Evolutionary conservation across 2,797 vertebrate genomes (phyloP), one percentile per base, ranked within the genome.

Genomic region (Phrynocephalus vlangalii): DNA sequence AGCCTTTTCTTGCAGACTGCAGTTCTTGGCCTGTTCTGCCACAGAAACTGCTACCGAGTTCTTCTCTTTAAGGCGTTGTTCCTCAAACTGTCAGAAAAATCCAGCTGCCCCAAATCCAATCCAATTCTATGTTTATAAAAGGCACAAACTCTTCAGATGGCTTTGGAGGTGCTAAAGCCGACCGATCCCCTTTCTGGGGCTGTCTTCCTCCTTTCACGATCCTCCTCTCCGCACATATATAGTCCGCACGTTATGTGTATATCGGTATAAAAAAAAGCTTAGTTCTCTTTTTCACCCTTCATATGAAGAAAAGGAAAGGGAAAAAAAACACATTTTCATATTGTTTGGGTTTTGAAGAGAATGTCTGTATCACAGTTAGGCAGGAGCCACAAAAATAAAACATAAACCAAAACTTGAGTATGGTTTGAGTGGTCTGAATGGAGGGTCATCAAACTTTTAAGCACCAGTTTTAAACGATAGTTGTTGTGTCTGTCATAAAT

Each of bases 41-140:
- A 89, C 93, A 94, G 93, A 94, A 92, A 94, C 91, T 94, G 95
- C 94, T 91, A 87, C 91, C 84, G 90, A 87, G 87, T 87, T 91
- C 79, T 91, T 91, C 90, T 91, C 97, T 96, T 97, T 98, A 99
- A 99, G 98, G 98, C 98, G 98, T 98, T 96, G 96, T 97, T 98
- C 97, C 97, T 97, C 96, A 96, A 96, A 88, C 97, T 97, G 97
- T 97, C 96, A 96, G 96, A 95, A 96, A 96, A 96, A 96, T 95
- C 95, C 96, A 95, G 96, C 96, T 96, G 97, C 94, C 96, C 94
- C 90, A 96, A 97, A 96, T 96, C 38, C 97, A 97, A 97, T 96
- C 96, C 94, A 96, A 96, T 96, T 44, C 97, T 95, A 94, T 94
- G 50, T 89, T 93, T 96, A 96, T 93, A 96, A 98, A 99, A 99